Evolutionary conservation across 2,797 vertebrate genomes (phyloP).

Genomic region (Acipenser oxyrinchus): DNA sequence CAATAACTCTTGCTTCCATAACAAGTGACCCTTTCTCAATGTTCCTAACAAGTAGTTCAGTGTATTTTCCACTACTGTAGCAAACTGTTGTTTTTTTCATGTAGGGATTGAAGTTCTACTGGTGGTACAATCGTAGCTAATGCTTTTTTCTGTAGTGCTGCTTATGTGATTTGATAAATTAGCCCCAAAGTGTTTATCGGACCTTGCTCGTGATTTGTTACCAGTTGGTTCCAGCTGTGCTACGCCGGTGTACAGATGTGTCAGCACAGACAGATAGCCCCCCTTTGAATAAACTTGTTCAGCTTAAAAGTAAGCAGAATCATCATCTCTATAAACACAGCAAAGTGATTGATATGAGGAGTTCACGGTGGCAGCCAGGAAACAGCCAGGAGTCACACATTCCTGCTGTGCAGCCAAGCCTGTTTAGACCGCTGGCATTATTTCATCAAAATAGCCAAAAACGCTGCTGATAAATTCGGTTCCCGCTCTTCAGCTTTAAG

Average conservation of each 20-base stretch:
- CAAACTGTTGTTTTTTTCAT: no score
- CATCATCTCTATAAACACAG: not conserved
- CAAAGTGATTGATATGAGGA: not conserved
- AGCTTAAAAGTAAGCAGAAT: not conserved
- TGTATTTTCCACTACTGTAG: no score
- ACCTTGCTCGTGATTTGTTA: not conserved
- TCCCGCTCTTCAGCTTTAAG: no score
- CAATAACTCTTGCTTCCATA: no score
- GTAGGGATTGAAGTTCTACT: no score
- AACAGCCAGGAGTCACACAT: not conserved
- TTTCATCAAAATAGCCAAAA: no score
- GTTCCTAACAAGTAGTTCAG: no score
- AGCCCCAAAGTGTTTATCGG: not conserved
- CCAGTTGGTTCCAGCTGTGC: not conserved
- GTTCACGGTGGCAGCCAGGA: not conserved
- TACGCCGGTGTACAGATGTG: not conserved
- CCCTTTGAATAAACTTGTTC: not conserved
- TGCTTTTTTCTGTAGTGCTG: no score
- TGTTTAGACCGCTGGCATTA: not conserved
- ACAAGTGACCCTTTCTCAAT: no score
- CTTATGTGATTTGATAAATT: not conserved
- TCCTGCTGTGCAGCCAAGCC: not conserved
- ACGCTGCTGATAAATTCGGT: no score
- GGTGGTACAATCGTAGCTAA: no score
- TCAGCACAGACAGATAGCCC: not conserved